These are phyloP conservation scores for Tinea pellionella DNA, from an alignment of 2,888 invertebrate species.

Conservation along the genomic window DNA sequence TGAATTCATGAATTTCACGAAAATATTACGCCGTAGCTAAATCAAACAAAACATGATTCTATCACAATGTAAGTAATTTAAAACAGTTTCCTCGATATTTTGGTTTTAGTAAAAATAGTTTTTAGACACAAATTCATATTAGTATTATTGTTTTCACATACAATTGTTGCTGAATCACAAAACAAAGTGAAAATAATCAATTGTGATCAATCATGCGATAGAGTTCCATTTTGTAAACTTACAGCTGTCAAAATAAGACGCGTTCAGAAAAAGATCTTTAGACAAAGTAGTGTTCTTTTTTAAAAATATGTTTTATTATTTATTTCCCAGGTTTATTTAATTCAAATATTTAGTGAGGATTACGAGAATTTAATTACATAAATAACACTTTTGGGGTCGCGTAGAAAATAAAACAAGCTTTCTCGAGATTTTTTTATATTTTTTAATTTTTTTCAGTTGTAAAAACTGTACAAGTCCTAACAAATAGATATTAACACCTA, in stretches of 20 bases:
- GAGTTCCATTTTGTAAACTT: neutral
- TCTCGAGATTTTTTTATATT: constrained; percentile 49
- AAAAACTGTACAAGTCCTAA: constrained; percentile 72
- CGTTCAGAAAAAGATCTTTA: neutral
- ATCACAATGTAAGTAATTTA: neutral
- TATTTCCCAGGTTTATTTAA: no score
- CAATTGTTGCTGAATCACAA: neutral
- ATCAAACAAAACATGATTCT: neutral
- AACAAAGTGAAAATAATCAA: neutral
- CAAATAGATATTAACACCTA: constrained; percentile 66
- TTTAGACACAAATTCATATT: constrained; percentile 17
- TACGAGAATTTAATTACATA: no score
- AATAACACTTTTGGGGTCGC: no score
- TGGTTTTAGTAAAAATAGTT: constrained; percentile 16
- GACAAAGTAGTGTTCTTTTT: no score
- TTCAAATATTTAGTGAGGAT: no score
- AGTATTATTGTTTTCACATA: neutral
- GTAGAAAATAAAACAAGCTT: neutral
- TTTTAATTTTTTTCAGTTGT: constrained; percentile 51
- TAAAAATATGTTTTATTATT: no score
- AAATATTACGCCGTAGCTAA: neutral
- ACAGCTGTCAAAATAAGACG: neutral
- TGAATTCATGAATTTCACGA: neutral
- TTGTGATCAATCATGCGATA: neutral
- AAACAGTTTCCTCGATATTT: constrained; percentile 16